Conservation (phyloP, 2,113 vertebrate genomes). For the Nanorana parkeri region DNA sequence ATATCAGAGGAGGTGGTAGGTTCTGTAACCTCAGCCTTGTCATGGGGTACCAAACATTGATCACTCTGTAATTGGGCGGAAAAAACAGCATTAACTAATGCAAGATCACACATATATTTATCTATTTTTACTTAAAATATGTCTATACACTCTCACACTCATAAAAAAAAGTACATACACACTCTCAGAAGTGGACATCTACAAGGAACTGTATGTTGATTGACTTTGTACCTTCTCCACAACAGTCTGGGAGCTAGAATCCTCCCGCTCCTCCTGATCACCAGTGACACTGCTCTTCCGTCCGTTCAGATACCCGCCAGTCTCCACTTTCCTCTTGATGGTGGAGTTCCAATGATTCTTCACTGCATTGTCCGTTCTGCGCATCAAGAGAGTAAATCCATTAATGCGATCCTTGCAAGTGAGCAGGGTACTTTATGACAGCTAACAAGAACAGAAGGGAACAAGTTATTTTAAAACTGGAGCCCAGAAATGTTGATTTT, state of each 20-base stretch:
- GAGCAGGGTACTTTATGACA: no score
- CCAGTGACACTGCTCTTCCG: conserved; percentile 71
- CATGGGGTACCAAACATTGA: conserved; percentile 59
- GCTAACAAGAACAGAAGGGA: no score
- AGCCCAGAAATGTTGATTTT: no score
- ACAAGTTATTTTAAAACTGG: no score
- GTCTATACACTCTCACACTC: background rate
- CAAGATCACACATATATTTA: background rate
- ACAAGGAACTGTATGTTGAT: background rate
- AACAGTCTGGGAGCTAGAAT: conserved; percentile 1
- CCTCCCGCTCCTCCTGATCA: conserved; percentile 82
- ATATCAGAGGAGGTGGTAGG: conserved; percentile 59
- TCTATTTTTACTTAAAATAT: no score
- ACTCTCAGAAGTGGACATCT: background rate
- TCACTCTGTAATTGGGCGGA: conserved; percentile 53
- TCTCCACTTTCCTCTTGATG: conserved; percentile 95
- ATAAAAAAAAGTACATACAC: background rate
- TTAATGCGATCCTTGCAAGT: background rate
- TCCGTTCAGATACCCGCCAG: conserved; percentile 82
- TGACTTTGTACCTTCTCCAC: conserved; percentile 67
- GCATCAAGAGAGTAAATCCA: conserved; percentile 25
- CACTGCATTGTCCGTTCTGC: conserved; percentile 95
- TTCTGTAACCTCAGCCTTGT: conserved; percentile 72
- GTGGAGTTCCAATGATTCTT: conserved; percentile 99
- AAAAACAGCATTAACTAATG: background rate